Base-by-base conservation (phyloP, 2,888 invertebrate genomes). In the Papilio protenor region DNA sequence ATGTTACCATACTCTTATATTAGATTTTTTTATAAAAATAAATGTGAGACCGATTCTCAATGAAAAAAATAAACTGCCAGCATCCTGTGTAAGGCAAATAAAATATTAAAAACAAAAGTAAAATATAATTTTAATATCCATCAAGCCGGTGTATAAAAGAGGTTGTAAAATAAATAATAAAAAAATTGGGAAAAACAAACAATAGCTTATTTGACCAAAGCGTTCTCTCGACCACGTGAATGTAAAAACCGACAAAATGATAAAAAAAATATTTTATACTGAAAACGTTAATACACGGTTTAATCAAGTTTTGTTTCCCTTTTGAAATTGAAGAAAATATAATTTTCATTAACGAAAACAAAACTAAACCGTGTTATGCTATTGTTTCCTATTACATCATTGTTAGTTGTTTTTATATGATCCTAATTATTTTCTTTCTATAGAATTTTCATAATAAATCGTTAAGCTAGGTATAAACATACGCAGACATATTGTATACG, bases 241-340 rank as follows among this genome's bases (percentile, higher is more conserved):
- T 40, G 64, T 64, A 64, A 61, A 45, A 45, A 23, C 21, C 49
- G 64, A 47, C 27, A 52, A 47, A 74, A 61, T 74, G 59, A 49
- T 61, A 59, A 66, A n/a, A 45, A 75, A 75, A 66, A 5, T 66
- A 66, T 49, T 52, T 14, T 40, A 49, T 52, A 27, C 49, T 10
- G 52, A 66, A 75, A 75, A 66, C n/a, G 49, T 75, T 73, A 72
- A 72, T 23, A 52, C 3, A 49, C 49, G 49, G n/a, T n/a, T 21
- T 75, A 75, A 75, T 75, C 66, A 4, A 52, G 12, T 8, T 52
- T 64, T 66, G 40, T 66, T 75, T 64, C 75, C 40, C n/a, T 52
- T 52, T 21, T 27, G 33, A 52, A 52, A 47, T 75, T 66, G 47
- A 75, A 64, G 75, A 66, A 66, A 52, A 75, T 8, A 75, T 14